Evolutionary conservation across 2,888 invertebrate species (phyloP).

Genomic region (Ornithoptera priamus): DNA sequence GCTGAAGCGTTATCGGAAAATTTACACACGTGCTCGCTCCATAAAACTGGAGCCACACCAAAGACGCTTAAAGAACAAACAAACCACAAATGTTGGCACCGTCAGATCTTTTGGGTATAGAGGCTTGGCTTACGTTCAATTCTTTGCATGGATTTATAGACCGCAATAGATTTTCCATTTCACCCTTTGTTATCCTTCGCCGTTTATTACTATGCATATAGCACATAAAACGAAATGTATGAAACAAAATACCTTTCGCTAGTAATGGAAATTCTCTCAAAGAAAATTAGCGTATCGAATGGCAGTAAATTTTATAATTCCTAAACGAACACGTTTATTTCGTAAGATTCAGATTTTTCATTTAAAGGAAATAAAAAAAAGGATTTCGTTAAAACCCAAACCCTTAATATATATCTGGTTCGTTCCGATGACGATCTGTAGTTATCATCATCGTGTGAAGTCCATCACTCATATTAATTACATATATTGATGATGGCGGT

Average conservation of each 20-base stretch:
- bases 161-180: not conserved
- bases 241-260: not conserved
- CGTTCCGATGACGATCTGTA: no score
- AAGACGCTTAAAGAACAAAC: slow-evolving; percentile 15
- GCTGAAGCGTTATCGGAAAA: slow-evolving; percentile 7
- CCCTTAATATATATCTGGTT: no score
- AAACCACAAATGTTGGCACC: slow-evolving; percentile 18
- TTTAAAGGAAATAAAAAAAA: not conserved
- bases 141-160: slow-evolving; percentile 1
- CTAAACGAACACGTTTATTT: not conserved
- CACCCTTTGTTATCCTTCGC: not conserved
- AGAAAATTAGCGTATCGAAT: slow-evolving; percentile 3
- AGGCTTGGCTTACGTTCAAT: slow-evolving; percentile 22
- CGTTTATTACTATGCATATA: not conserved
- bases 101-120: slow-evolving; percentile 14
- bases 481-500: no score
- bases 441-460: no score
- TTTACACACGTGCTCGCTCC: slow-evolving; percentile 9
- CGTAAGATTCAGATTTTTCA: not conserved
- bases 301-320: not conserved
- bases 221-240: not conserved
- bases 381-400: no score
- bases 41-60: slow-evolving; percentile 16
- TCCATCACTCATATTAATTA: no score
- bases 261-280: not conserved